These are phyloP conservation scores for Corythaixoides concolor DNA, from an alignment of 2,113 vertebrate genomes.

Conservation along the genomic window DNA sequence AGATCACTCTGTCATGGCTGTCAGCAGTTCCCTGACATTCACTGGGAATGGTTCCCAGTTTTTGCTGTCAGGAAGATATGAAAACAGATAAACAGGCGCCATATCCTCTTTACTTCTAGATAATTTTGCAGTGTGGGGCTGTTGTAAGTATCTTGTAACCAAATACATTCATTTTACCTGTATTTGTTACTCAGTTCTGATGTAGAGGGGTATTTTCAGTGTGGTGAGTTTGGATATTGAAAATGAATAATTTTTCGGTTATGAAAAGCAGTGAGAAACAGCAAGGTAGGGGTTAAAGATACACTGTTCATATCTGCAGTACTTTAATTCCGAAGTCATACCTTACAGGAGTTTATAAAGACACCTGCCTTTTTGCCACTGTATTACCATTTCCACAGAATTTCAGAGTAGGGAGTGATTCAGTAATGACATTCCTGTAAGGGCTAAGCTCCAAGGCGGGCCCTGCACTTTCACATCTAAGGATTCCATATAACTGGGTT, in stretches of 20 bases:
- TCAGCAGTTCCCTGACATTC: background rate
- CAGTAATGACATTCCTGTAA: fast-evolving
- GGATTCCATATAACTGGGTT: background rate
- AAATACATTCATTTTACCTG: background rate
- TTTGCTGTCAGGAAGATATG: background rate
- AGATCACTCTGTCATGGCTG: background rate
- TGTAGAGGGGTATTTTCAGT: background rate
- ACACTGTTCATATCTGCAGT: background rate
- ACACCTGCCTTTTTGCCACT: background rate
- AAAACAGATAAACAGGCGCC: background rate
- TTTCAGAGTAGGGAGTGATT: background rate
- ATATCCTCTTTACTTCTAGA: background rate
- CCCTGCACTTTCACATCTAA: background rate
- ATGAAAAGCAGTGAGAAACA: background rate
- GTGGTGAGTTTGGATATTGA: background rate
- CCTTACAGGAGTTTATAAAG: background rate
- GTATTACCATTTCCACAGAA: fast-evolving
- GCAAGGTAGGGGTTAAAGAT: background rate
- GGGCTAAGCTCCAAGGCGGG: fast-evolving
- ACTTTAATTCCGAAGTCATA: background rate
- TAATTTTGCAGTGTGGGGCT: background rate
- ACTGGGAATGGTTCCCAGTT: background rate
- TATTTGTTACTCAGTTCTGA: background rate
- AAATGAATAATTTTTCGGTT: background rate
- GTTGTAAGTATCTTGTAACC: background rate